Evolutionary conservation across 1,140 invertebrate species (phyloP).

Genomic region (Druon quercuslanigerum): DNA sequence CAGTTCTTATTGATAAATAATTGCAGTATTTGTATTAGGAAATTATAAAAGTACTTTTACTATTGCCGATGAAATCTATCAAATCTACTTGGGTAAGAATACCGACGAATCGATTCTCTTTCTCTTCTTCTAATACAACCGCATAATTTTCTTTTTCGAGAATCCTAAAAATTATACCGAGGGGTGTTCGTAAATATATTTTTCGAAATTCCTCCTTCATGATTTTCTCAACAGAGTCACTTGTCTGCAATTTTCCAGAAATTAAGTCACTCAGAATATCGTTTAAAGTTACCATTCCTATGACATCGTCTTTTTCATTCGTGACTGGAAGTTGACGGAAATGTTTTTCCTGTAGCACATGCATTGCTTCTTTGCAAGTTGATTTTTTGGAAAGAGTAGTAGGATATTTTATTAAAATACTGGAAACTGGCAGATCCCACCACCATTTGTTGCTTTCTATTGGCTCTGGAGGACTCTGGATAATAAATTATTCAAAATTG

Average conservation of each 20-base stretch:
- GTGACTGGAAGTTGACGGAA: slow-evolving; percentile 85
- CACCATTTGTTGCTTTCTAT: slow-evolving; percentile 77
- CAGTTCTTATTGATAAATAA: no score
- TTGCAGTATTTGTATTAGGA: not conserved
- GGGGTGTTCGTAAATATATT: slow-evolving; percentile 79
- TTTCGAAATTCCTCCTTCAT: slow-evolving; percentile 86
- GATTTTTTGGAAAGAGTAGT: slow-evolving; percentile 78
- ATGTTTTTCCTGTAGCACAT: slow-evolving; percentile 81
- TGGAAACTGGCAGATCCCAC: slow-evolving; percentile 81
- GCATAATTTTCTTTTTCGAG: slow-evolving; percentile 89
- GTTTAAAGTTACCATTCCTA: slow-evolving; percentile 85
- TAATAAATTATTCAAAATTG: slow-evolving; percentile 30
- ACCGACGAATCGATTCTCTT: slow-evolving; percentile 77
- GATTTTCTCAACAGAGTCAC: slow-evolving; percentile 81
- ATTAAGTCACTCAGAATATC: slow-evolving; percentile 84
- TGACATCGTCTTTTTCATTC: slow-evolving; percentile 77
- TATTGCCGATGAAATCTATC: slow-evolving; percentile 77
- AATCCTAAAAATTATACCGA: slow-evolving; percentile 86
- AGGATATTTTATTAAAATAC: slow-evolving; percentile 78
- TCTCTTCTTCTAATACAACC: slow-evolving; percentile 78
- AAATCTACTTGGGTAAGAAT: slow-evolving; percentile 82
- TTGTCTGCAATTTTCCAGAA: slow-evolving; percentile 79
- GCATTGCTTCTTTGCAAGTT: slow-evolving; percentile 82
- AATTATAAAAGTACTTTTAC: not conserved
- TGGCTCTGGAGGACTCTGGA: slow-evolving; percentile 55